Evolutionary conservation across 2,797 vertebrate genomes (phyloP).

Genomic region (Erpetoichthys calabaricus): DNA sequence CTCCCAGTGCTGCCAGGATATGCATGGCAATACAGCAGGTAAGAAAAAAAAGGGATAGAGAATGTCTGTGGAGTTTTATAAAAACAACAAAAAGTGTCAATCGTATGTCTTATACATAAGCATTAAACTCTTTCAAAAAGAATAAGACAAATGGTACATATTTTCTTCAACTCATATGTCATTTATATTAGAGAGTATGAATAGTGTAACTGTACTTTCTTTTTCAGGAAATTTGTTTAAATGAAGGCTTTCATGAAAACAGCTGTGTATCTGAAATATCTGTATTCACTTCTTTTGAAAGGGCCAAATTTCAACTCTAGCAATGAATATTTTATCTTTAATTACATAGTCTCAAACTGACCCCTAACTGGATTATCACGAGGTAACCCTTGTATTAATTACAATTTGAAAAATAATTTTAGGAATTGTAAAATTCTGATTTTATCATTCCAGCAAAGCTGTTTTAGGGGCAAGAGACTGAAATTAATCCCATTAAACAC

Average conservation of each 20-base stretch:
- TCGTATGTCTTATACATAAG: too few relatives aligned
- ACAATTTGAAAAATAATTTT: slow-evolving; percentile 31
- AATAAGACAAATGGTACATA: too few relatives aligned
- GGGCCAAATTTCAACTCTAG: neutral
- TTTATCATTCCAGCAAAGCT: slow-evolving; percentile 30
- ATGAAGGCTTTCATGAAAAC: slow-evolving; percentile 19
- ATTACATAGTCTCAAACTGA: slow-evolving; percentile 39
- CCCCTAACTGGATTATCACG: slow-evolving; percentile 27
- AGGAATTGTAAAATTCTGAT: slow-evolving; percentile 35
- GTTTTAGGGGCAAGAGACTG: slow-evolving; percentile 19
- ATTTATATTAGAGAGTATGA: neutral
- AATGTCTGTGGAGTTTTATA: too few relatives aligned
- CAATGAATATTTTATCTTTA: slow-evolving; percentile 35
- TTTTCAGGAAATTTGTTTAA: neutral
- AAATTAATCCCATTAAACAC: slow-evolving; percentile 49
- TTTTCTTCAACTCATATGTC: neutral
- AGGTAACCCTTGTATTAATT: slow-evolving; percentile 34
- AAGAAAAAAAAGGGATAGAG: too few relatives aligned
- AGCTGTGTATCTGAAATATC: slow-evolving; percentile 21
- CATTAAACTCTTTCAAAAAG: too few relatives aligned
- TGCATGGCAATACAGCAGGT: too few relatives aligned
- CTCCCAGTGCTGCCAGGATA: too few relatives aligned
- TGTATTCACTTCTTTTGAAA: neutral
- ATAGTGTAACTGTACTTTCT: neutral
- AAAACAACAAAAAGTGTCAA: too few relatives aligned